Evolutionary conservation across 1,140 invertebrate genomes (phyloP), one percentile per base, ranked within the genome.

Genomic region (Varroa destructor): DNA sequence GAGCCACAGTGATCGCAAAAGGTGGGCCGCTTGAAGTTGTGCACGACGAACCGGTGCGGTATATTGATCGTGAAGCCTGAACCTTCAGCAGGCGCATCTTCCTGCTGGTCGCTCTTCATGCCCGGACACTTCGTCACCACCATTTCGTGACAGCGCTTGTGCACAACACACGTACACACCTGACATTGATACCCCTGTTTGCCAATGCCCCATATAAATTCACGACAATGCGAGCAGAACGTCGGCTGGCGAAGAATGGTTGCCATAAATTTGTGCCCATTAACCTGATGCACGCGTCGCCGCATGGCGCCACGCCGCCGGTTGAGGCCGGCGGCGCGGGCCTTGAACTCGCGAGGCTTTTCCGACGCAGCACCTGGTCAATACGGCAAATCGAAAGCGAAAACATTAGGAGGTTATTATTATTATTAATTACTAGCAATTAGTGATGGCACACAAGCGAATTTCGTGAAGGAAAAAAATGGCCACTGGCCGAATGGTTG

Each of bases 151-250:
- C 94, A 98, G 79, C 93, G 84, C 80, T 98, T 97, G 83, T 97
- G 93, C 75, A 97, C 93, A 76, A 97, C 93, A 81, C 91, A 95
- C 55, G 93, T 97, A 81, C 94, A 98, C 77, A 97, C 78, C 94
- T 99, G 96, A 86, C 96, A 99, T 82, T 99, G 96, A 86, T 99
- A 99, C 80, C 95, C 96, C 86, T 99, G 96, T 83, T 97, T 97
- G 79, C 93, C 91, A 78, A 97, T 85, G 81, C 94, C 94, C 93
- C 94, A 97, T 80, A 97, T 97, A 81, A 99, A 99, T 81, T 97
- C 91, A 74, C 88, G 86, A 83, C 84, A 85, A 75, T 85, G 81
- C 73, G 84, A 85, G 79, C 84, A 85, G 78, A 99, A 99, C 75
- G 96, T 98, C 73, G 96, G 96, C 82, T 99, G 97, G 70, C 92